Conservation (phyloP, 2,797 vertebrate species). For the Neosilurus hyrtlii region DNA sequence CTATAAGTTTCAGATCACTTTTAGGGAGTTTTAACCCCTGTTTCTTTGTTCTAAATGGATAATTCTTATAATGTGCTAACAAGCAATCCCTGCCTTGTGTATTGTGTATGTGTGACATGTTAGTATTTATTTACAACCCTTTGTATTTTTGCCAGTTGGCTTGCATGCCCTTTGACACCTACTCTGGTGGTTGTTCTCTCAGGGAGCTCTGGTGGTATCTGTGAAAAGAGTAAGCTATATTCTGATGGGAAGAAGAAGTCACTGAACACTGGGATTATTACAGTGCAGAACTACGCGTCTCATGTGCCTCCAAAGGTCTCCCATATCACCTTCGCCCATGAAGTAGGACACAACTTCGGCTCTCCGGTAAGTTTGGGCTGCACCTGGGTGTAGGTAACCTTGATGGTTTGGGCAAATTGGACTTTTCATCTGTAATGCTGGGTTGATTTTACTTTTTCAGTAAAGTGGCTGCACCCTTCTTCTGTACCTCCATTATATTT, state of each 20-base stretch:
- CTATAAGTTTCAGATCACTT: not conserved
- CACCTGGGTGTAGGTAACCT: not conserved
- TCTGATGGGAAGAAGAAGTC: conserved; percentile 99
- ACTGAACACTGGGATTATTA: conserved; percentile 98
- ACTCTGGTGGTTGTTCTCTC: conserved; percentile 41
- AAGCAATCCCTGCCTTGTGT: not conserved
- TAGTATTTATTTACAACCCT: not conserved
- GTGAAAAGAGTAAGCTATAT: conserved; percentile 97
- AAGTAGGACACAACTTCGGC: conserved; percentile 98
- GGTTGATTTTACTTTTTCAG: not conserved
- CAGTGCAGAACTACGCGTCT: conserved; percentile 98
- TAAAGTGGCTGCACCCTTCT: not conserved
- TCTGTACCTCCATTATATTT: not conserved
- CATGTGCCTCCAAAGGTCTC: conserved; percentile 98
- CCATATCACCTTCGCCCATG: conserved; percentile 98
- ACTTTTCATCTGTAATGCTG: not conserved
- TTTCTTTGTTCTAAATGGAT: not conserved
- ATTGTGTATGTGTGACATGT: not conserved
- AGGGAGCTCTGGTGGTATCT: conserved; percentile 99
- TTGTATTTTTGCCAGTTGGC: not conserved
- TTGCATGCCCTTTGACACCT: not conserved
- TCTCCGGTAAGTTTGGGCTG: conserved; percentile 87
- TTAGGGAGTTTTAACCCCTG: not conserved
- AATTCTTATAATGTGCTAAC: not conserved
- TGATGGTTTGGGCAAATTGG: not conserved